Evolutionary conservation across 2,797 vertebrate genomes (phyloP), one percentile per base, ranked within the genome.

Genomic region (Hydrophis major): DNA sequence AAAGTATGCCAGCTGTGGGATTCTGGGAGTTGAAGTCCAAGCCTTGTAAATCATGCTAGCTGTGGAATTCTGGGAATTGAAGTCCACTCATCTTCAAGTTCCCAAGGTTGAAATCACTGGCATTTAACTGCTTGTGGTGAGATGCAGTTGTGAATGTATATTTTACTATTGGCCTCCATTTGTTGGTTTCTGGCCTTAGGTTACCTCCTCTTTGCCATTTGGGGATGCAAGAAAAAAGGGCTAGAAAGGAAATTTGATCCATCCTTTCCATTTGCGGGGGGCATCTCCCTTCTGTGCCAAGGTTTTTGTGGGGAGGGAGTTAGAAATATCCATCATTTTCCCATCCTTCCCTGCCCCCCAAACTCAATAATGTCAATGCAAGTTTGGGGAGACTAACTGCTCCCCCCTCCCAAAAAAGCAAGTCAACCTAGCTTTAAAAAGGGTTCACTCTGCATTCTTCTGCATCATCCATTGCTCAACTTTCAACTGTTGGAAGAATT

Each of bases 1-100:
- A 25, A 25, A 60, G 0, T 7, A 60, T 25, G 0, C 6, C 0
- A 1, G 6, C 59, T 60, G 22, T 0, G 25, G 60, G 10, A 63
- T 63, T 63, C 27, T 27, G 27, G 61, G 27, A 63, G 0, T 28
- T 63, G 22, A 10, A 61, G 1, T 2, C 8, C 6, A 8, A 25
- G 59, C 20, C 7, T 60, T 2, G 0, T 5, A 61, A 61, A 27
- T 0, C 7, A 61, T 10, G 22, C 22, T 27, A 7, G 28, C 3
- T 27, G 1, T 2, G 86, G 86, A 0, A 37, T 32, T 69, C 66
- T 69, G 66, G 66, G 66, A 69, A 14, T 74, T 74, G 32, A 37
- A 78, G 69, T 42, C 69, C 69, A 42, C 32, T 1, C 7, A 11
- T 42, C 16, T 18, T 78, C 32, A 42, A 8, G 32, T 78, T 42